These are phyloP conservation scores for Steinernema hermaphroditum DNA, from an alignment of 2,888 invertebrate genomes.

Conservation along the genomic window DNA sequence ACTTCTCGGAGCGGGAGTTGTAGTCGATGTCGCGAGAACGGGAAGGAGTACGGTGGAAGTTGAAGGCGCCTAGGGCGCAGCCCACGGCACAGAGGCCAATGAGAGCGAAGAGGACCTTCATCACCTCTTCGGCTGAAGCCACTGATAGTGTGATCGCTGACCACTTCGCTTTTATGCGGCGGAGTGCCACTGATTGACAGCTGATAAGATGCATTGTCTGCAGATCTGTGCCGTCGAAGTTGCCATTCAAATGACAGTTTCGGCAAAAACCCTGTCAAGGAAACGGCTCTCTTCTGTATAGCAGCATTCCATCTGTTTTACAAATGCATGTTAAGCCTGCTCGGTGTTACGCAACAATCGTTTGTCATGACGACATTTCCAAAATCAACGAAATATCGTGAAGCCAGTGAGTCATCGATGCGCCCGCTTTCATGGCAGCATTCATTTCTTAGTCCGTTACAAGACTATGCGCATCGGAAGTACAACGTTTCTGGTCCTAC, in stretches of 20 bases:
- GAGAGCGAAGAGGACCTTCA: not conserved
- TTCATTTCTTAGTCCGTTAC: not conserved
- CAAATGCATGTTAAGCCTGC: no score
- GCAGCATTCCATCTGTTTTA: not conserved
- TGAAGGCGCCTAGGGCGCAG: not conserved
- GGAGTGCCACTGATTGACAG: not conserved
- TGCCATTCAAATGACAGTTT: not conserved
- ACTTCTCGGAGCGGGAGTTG: not conserved
- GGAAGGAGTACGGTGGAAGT: no score
- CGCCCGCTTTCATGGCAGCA: not conserved
- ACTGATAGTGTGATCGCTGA: not conserved
- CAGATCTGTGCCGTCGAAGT: not conserved
- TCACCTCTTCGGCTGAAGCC: not conserved
- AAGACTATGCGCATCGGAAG: not conserved
- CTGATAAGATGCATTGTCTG: conserved; percentile 5
- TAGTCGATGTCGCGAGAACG: not conserved
- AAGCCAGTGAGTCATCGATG: conserved; percentile 2
- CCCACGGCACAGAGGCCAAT: conserved; percentile 4
- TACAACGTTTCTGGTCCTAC: not conserved
- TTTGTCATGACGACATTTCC: conserved; percentile 18
- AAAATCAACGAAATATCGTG: conserved; percentile 13
- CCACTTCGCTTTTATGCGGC: not conserved
- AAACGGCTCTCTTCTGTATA: not conserved
- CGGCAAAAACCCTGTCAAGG: not conserved
- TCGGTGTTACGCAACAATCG: not conserved